A percentile compares a stretch with the other conserved stretches of the same genome.
Conservation (phyloP, 2,113 vertebrate genomes). For the Anguilla japonica region DNA sequence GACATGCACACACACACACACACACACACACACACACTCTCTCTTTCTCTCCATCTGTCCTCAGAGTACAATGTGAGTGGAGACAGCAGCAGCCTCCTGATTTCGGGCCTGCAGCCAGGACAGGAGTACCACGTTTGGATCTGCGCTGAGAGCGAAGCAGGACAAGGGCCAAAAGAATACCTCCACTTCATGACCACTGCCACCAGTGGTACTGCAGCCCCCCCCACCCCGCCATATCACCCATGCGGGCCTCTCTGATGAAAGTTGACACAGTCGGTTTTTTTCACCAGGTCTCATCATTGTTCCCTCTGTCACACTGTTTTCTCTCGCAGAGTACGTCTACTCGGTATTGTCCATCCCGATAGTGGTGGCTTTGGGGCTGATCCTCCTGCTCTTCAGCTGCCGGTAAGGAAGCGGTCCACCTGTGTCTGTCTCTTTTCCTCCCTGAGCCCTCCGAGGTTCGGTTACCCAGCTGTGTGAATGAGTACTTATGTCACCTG, state of each 20-base stretch:
- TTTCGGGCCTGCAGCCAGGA: slow-evolving; percentile 44
- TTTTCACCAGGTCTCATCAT: not conserved
- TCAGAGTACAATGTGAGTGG: slow-evolving; percentile 50
- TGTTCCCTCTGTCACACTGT: not conserved
- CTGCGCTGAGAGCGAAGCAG: slow-evolving; percentile 56
- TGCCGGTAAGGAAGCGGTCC: slow-evolving; percentile 2
- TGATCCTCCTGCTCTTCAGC: not conserved
- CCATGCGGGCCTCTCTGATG: not conserved
- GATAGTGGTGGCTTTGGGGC: not conserved
- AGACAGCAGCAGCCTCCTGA: slow-evolving; percentile 4
- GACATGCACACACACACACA: not conserved
- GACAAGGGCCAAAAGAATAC: slow-evolving; percentile 43
- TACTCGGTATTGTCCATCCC: not conserved
- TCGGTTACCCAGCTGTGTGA: not conserved
- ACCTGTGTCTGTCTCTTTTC: not conserved
- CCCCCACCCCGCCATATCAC: not conserved
- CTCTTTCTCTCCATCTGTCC: slow-evolving; percentile 3
- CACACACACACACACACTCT: not conserved
- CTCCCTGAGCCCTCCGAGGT: not conserved
- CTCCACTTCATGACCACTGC: slow-evolving; percentile 39
- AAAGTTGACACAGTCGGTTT: no score
- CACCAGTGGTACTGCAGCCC: slow-evolving; percentile 31
- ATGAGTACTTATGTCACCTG: no score
- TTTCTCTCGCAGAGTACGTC: not conserved
- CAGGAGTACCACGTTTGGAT: slow-evolving; percentile 58